These are phyloP conservation scores for Dryocosmus kuriphilus DNA, from an alignment of 2,888 invertebrate genomes.

Conservation along the genomic window DNA sequence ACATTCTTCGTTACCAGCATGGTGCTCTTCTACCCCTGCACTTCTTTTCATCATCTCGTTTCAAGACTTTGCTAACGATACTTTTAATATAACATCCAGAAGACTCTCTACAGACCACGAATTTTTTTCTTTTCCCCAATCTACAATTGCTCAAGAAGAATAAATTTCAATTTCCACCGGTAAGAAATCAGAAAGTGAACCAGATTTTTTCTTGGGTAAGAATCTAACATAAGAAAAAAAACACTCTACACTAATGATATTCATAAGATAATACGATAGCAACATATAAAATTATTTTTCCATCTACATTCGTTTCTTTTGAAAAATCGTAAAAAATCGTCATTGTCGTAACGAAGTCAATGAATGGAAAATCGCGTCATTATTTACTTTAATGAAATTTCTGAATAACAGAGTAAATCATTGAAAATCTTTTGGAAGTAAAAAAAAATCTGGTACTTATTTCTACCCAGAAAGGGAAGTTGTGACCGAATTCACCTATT, in stretches of 20 bases:
- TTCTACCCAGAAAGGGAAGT: too few relatives aligned
- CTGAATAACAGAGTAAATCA: too few relatives aligned
- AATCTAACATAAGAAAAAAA: background rate
- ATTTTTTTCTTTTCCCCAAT: background rate
- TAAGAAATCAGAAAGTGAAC: background rate
- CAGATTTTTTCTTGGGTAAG: background rate
- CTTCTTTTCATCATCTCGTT: constrained; percentile 16
- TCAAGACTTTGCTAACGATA: constrained; percentile 15
- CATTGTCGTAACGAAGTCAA: too few relatives aligned
- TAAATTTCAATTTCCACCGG: background rate
- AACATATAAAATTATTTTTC: background rate
- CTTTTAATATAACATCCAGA: constrained; percentile 9
- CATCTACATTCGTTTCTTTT: too few relatives aligned
- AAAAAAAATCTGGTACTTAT: too few relatives aligned
- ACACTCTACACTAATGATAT: background rate
- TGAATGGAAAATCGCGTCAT: too few relatives aligned
- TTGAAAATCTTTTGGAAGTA: too few relatives aligned
- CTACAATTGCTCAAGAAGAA: background rate
- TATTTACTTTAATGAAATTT: too few relatives aligned
- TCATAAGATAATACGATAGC: background rate
- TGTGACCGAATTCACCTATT: too few relatives aligned
- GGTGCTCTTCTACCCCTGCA: background rate
- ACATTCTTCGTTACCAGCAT: constrained; percentile 19
- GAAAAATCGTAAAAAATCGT: too few relatives aligned
- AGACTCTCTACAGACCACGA: background rate